Percentiles rank a stretch among this genome's conserved stretches.
Evolutionary conservation across 2,113 vertebrate genomes (phyloP).

Genomic region (Motacilla tschutschensis): DNA sequence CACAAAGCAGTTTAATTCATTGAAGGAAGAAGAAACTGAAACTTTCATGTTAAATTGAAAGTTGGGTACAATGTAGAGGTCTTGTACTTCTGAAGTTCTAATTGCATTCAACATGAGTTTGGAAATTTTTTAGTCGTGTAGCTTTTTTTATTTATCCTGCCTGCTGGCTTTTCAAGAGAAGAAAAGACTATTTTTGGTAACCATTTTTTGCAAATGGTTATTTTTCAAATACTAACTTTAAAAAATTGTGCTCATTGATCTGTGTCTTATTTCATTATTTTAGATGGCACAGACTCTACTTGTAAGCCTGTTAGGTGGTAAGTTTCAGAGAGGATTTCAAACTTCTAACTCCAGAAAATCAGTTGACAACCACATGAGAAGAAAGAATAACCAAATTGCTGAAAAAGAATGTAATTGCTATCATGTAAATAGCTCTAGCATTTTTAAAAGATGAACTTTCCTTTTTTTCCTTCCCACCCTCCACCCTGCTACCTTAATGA

Average conservation of each 20-base stretch:
- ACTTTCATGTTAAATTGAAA: neutral
- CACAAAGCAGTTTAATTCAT: neutral
- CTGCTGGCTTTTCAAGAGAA: neutral
- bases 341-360: neutral
- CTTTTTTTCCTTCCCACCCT: neutral
- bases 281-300: neutral
- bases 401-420: neutral
- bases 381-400: neutral
- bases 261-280: neutral
- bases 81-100: neutral
- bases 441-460: neutral
- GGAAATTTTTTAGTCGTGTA: neutral
- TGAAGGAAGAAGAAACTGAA: neutral
- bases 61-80: accelerated
- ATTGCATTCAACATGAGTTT: neutral
- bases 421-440: neutral
- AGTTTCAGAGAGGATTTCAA: neutral
- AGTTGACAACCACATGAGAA: neutral
- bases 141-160: neutral
- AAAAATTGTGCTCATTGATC: neutral
- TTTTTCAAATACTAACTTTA: neutral
- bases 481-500: neutral
- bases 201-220: neutral
- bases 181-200: neutral
- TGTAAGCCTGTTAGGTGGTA: neutral